Evolutionary conservation across 2,113 vertebrate genomes (phyloP), one percentile per base, ranked within the genome.

Genomic region (Notiomystis cincta): DNA sequence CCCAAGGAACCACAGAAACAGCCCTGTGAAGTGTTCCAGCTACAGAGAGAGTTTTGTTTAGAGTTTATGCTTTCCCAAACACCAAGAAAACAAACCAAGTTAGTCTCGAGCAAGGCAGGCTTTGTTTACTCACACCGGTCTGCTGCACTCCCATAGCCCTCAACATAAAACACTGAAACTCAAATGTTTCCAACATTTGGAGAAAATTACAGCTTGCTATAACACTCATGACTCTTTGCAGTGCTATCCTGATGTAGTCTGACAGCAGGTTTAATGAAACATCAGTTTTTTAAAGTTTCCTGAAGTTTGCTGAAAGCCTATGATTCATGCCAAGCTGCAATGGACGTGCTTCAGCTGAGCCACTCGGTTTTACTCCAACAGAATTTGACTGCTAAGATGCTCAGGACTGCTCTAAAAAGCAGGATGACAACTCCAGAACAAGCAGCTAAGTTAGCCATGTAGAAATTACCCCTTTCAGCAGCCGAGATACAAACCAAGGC

Each of bases 321-420:
- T 13, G 0, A 8, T 31, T 65, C 37, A 7, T 4, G 42, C 73
- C 62, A 79, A 42, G 70, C 33, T 69, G 78, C 61, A n/a, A 27
- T 1, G 12, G 37, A 42, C 70, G 45, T 0, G 0, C 20, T 38
- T 70, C 79, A 57, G 15, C 40, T 6, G 48, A 65, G 45, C 18
- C 54, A 61, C 6, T 44, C 0, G 1, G 17, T 53, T 69, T 73
- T 77, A 85, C 69, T 77, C 64, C 54, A 65, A 61, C 21, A 57
- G 27, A 61, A 73, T 78, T 7, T 61, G 54, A 60, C 28, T 9
- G 54, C 33, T 2, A 13, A 79, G 57, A 48, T 50, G 38, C 58
- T 38, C 38, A 19, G 50, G 13, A 48, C 1, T 72, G 42, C 78
- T 80, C 64, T 57, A 42, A 50, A 94, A 79, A 27, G 7, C 50